Conservation (phyloP, 2,888 invertebrate species). For the Congeria kusceri region DNA sequence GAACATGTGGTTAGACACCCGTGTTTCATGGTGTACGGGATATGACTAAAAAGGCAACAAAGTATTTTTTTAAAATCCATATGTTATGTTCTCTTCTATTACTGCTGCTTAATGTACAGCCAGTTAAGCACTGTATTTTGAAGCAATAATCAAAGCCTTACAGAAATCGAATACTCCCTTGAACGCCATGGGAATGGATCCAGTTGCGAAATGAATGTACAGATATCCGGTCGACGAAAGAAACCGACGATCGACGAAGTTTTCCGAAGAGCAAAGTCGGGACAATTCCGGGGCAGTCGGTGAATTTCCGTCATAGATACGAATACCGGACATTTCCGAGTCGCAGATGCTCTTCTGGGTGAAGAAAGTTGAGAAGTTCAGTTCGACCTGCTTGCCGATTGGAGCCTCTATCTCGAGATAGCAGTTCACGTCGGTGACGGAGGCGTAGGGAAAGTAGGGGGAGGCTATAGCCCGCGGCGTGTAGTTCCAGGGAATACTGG, state of each 20-base stretch:
- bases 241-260: conserved; percentile 30
- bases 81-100: no score
- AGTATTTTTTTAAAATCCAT: no score
- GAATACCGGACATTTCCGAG: conserved; percentile 39
- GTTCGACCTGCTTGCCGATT: conserved; percentile 51
- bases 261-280: conserved; percentile 50
- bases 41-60: no score
- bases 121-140: no score
- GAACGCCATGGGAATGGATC: conserved; percentile 56
- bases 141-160: conserved; percentile 31
- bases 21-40: no score
- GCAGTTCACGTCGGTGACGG: conserved; percentile 61
- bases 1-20: no score
- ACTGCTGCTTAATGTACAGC: no score
- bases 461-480: conserved; percentile 64
- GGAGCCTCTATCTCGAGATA: conserved; percentile 61
- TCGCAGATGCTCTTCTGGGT: conserved; percentile 48
- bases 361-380: conserved; percentile 62
- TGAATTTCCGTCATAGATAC: conserved; percentile 48
- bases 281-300: conserved; percentile 24
- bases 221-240: conserved; percentile 55
- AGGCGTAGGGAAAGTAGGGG: conserved; percentile 64
- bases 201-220: conserved; percentile 55
- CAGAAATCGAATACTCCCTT: conserved; percentile 65
- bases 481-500: conserved; percentile 65